Percentiles rank a stretch among this genome's conserved stretches.
Evolutionary conservation across 2,113 vertebrate species (phyloP).

Genomic region (Petromus typicus): DNA sequence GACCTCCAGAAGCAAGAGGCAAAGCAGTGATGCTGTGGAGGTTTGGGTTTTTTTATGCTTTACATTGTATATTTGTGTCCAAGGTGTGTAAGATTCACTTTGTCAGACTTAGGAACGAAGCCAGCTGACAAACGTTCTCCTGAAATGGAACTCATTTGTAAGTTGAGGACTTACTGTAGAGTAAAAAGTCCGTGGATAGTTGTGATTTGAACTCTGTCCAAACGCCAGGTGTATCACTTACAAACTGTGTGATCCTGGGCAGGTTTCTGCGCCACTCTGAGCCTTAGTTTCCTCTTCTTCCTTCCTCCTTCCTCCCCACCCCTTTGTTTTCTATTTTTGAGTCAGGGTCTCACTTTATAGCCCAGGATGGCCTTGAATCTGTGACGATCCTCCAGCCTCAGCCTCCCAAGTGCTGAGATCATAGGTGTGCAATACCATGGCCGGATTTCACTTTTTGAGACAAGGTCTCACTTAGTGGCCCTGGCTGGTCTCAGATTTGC

Average conservation of each 20-base stretch:
- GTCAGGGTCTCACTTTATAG: background rate
- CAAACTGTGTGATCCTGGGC: background rate
- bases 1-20: background rate
- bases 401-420: background rate
- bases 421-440: too few relatives aligned
- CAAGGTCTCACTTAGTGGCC: background rate
- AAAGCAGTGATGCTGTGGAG: background rate
- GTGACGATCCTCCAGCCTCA: background rate
- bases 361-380: background rate
- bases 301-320: too few relatives aligned
- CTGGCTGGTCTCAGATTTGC: background rate
- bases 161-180: background rate
- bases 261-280: background rate
- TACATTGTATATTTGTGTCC: background rate
- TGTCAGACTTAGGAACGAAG: background rate
- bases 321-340: background rate
- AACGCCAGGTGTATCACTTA: background rate
- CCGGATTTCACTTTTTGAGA: background rate
- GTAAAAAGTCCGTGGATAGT: background rate
- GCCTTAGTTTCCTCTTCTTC: background rate
- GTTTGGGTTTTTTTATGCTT: background rate
- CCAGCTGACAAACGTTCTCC: background rate
- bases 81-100: background rate
- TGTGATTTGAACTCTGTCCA: background rate
- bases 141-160: background rate